A percentile compares a stretch with the other conserved stretches of the same genome.
Conservation (phyloP, 2,888 invertebrate species). For the Lasius platythorax region DNA sequence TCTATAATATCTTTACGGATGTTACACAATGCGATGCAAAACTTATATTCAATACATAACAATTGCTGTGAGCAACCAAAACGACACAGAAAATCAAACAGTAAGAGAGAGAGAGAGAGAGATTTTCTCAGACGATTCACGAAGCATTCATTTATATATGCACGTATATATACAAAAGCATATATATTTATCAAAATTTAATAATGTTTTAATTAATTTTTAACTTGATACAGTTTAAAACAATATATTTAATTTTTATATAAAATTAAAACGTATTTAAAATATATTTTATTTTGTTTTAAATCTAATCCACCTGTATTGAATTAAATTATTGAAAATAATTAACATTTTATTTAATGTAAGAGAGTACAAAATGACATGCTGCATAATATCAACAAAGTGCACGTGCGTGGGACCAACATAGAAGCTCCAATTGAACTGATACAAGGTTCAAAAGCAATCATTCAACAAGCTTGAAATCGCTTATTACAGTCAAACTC, state of each 20-base stretch:
- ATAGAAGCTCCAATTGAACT: slow-evolving; percentile 31
- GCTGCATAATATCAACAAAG: background rate
- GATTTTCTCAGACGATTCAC: no score
- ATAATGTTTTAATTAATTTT: background rate
- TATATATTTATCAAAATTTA: no score
- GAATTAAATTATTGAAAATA: slow-evolving; percentile 9
- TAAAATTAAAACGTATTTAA: background rate
- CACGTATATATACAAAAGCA: no score
- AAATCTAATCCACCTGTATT: background rate
- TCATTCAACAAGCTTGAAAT: slow-evolving; percentile 33
- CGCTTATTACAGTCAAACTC: slow-evolving; percentile 39
- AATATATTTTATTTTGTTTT: background rate
- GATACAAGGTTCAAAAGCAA: slow-evolving; percentile 41
- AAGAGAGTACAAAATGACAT: background rate
- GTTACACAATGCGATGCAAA: background rate
- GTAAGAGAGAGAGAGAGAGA: background rate
- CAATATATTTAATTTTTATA: background rate
- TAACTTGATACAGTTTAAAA: background rate
- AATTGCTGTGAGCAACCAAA: background rate
- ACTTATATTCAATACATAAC: background rate
- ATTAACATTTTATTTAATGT: background rate
- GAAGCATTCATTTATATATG: no score
- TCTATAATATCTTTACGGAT: background rate
- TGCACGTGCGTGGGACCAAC: background rate
- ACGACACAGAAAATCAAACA: background rate